Percentiles rank a stretch among this genome's conserved stretches.
These are phyloP conservation scores for Hycleus cichorii DNA, from an alignment of 1,140 invertebrate genomes.

Conservation along the genomic window DNA sequence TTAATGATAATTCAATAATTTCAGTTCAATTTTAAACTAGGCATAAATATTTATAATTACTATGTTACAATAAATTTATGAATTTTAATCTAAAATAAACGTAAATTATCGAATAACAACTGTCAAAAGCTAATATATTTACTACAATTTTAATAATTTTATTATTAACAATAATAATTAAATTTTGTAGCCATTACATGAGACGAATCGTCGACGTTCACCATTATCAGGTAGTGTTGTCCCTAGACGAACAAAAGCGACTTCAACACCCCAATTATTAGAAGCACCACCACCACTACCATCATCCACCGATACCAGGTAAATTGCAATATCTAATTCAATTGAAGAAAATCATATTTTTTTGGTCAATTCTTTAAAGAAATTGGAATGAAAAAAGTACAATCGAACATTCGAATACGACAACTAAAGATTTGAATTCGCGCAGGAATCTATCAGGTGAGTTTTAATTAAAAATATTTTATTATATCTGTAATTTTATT, in stretches of 20 bases:
- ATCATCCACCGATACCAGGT: slow-evolving; percentile 28
- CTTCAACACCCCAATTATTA: slow-evolving; percentile 48
- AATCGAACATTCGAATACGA: slow-evolving; percentile 7
- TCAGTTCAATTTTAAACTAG: not conserved
- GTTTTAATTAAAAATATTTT: not conserved
- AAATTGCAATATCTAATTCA: not conserved
- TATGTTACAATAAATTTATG: not conserved
- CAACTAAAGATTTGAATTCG: slow-evolving; percentile 9
- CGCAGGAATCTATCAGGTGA: slow-evolving; percentile 18
- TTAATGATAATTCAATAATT: too few species aligned
- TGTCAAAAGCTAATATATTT: not conserved
- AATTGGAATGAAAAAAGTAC: slow-evolving; percentile 17
- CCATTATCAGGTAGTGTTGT: slow-evolving; percentile 40
- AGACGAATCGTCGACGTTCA: slow-evolving; percentile 33
- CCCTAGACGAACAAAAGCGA: slow-evolving; percentile 46
- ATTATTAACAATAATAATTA: not conserved
- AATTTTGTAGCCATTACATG: slow-evolving; percentile 33
- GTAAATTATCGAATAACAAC: not conserved
- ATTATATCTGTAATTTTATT: not conserved
- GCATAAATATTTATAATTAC: not conserved
- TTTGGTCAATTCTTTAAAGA: slow-evolving; percentile 7
- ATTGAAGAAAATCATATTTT: not conserved
- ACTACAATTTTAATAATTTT: not conserved
- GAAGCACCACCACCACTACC: slow-evolving; percentile 24
- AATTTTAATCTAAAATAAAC: not conserved